These are phyloP conservation scores for Alexandromys fortis DNA, from an alignment of 2,113 vertebrate species.

Conservation along the genomic window DNA sequence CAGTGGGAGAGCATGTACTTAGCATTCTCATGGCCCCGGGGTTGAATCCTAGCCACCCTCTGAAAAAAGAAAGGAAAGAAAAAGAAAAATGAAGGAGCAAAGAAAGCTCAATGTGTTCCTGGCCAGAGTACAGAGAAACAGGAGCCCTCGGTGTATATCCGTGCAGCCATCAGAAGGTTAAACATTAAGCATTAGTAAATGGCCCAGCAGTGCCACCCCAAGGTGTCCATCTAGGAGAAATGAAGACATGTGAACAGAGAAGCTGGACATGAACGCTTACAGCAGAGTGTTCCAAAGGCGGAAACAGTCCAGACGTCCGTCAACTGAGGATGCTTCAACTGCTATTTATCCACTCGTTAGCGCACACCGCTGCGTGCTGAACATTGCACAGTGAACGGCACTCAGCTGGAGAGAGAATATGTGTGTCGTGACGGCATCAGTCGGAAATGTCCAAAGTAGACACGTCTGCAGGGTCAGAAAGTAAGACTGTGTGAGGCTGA, in stretches of 20 bases:
- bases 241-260: background rate
- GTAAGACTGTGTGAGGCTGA: background rate
- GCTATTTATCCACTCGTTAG: background rate
- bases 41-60: accelerated
- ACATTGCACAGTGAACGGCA: background rate
- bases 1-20: background rate
- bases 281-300: background rate
- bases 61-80: background rate
- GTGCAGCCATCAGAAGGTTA: background rate
- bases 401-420: background rate
- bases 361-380: background rate
- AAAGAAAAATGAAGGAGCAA: background rate
- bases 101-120: background rate
- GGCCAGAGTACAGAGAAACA: background rate
- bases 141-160: background rate
- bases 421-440: background rate
- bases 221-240: background rate
- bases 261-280: background rate
- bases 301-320: background rate
- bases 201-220: background rate
- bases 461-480: background rate
- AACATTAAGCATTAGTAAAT: background rate
- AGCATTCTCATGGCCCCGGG: background rate
- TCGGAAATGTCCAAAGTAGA: background rate
- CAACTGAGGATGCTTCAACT: background rate